phyloP scores from a whole-genome alignment of 2,797 vertebrate genomes.

The Pseudochirops cupreus region DNA sequence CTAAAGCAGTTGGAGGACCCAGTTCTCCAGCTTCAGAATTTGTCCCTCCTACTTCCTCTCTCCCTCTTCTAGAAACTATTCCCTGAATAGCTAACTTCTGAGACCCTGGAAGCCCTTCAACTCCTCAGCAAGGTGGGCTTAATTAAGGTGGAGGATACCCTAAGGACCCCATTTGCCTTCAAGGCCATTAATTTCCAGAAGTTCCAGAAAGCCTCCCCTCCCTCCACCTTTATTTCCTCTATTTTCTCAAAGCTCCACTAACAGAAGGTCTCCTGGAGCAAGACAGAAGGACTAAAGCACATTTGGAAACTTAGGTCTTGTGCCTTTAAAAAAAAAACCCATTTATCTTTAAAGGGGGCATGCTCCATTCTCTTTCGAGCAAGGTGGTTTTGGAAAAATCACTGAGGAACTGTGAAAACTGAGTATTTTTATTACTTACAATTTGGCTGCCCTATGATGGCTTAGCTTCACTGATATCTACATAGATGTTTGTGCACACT shows the following conservation, averaged over 20 bases:
- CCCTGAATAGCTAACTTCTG: slow-evolving; percentile 60
- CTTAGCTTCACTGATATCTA: slow-evolving; percentile 27
- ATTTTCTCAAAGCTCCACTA: slow-evolving; percentile 71
- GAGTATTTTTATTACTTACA: slow-evolving; percentile 23
- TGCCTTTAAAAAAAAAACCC: slow-evolving; percentile 46
- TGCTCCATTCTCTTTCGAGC: neutral
- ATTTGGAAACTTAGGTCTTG: slow-evolving; percentile 26
- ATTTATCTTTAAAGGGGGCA: slow-evolving; percentile 5
- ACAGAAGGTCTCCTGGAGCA: slow-evolving; percentile 40
- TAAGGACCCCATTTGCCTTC: neutral
- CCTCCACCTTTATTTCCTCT: slow-evolving; percentile 64
- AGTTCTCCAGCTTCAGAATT: slow-evolving; percentile 40
- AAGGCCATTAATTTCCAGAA: slow-evolving; percentile 32
- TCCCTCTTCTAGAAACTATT: slow-evolving; percentile 58
- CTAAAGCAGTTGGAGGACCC: slow-evolving; percentile 77
- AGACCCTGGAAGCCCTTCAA: slow-evolving; percentile 52
- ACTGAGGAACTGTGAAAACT: slow-evolving; percentile 47
- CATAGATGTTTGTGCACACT: slow-evolving; percentile 39
- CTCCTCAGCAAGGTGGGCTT: slow-evolving; percentile 20
- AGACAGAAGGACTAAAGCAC: neutral
- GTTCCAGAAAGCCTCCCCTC: neutral
- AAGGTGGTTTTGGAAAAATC: slow-evolving; percentile 17
- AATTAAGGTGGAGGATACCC: neutral
- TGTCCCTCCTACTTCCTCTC: slow-evolving; percentile 22
- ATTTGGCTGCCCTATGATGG: slow-evolving; percentile 14